A percentile compares a stretch with the other conserved stretches of the same genome.
phyloP scores from a whole-genome alignment of 2,113 vertebrate species.

The Phalacrocorax carbo region DNA sequence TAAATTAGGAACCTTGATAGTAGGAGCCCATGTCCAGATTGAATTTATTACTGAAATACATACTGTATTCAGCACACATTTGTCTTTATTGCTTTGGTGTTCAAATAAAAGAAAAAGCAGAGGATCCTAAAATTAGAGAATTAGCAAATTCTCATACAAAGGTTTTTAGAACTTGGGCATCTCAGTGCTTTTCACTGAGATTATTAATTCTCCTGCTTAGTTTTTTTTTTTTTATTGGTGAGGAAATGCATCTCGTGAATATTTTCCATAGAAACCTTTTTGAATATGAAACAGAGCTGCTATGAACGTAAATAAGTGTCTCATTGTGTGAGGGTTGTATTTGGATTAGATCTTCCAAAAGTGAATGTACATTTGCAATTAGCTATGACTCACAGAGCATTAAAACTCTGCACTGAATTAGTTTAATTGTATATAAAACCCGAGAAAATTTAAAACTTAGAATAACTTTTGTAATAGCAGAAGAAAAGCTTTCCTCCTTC shows the following conservation, averaged over 20 bases:
- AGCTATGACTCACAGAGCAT: conserved; percentile 64
- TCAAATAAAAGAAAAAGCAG: not conserved
- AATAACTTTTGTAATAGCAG: not conserved
- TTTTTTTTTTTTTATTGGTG: not conserved
- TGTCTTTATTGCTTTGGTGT: not conserved
- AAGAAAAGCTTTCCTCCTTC: not conserved
- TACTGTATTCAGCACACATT: not conserved
- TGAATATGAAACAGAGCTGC: conserved; percentile 14
- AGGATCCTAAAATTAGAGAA: not conserved
- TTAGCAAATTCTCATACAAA: not conserved
- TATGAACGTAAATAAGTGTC: not conserved
- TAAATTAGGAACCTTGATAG: not conserved
- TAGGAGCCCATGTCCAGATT: not conserved
- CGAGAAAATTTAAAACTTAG: not conserved
- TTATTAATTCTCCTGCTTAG: not conserved
- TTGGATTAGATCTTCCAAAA: conserved; percentile 63
- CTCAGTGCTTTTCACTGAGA: not conserved
- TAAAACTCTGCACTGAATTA: conserved; percentile 41
- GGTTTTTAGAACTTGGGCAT: not conserved
- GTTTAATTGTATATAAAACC: conserved; percentile 45
- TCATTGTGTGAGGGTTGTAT: conserved; percentile 41
- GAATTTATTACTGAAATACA: not conserved
- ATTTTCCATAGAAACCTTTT: not conserved
- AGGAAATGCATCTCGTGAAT: not conserved
- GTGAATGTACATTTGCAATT: conserved; percentile 60